Base-by-base conservation (phyloP, 2,113 vertebrate genomes). In the Cyrtonyx montezumae region DNA sequence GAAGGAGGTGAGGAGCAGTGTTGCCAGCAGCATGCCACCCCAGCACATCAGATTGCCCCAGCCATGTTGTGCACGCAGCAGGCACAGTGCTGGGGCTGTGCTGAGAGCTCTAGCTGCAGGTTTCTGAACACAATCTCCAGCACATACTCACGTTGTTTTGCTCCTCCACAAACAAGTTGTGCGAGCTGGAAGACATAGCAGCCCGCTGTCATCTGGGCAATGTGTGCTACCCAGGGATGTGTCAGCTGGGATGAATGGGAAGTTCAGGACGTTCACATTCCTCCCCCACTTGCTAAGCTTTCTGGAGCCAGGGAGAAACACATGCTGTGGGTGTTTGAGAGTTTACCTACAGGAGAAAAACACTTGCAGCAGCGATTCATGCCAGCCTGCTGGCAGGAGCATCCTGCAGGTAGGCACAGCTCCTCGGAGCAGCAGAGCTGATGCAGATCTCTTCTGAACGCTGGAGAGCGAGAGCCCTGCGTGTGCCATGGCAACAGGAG, bases 401-500 rank as follows among this genome's bases (percentile, higher is more conserved):
- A 55, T 71, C 86, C 65, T 0, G 0, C 86, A 80, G 88, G 79
- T 70, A 78, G 43, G 66, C 4, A 0, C 53, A 21, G 0, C 69
- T 83, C 65, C 90, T 81, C 0, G 0, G 61, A 58, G 88, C 22
- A 90, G 61, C 51, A 13, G 61, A 84, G 67, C 70, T 48, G 55
- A 4, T 48, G 2, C 4, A 4, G 13, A 77, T 71, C 79, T 62
- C 55, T 46, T n/a, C 45, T 53, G 49, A 62, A 11, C 3, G 0
- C 70, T 55, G 3, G 3, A 42, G 88, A 94, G 79, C 43, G 12
- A 1, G 59, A 91, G 79, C 62, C 55, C 45, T 67, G 66, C 46
- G 84, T 84, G 70, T 65, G 28, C 90, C 93, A 79, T 84, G 84
- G 94, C 88, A 93, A 91, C 94, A 10, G 58, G 88, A 94, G 51